Evolutionary conservation across 2,797 vertebrate species (phyloP), one percentile per base, ranked within the genome.

Genomic region (Dicrostonyx torquatus): DNA sequence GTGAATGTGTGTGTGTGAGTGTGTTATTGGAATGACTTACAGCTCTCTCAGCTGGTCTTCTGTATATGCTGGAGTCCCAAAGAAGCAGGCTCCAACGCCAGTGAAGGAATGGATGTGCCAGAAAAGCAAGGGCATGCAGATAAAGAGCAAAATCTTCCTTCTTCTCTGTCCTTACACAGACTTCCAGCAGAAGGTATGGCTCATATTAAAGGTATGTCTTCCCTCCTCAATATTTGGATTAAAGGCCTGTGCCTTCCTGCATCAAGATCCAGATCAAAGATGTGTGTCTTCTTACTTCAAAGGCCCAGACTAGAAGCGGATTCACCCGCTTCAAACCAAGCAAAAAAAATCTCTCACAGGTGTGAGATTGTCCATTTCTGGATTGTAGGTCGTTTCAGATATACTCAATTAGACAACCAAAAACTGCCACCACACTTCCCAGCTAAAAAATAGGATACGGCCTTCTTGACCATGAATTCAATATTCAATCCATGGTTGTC

Each of bases 401-500:
- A 43, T 11, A 31, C 26, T 18, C 58, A 62, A 62, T 15, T 12
- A 31, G 58, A 62, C 15, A 62, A 60, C 37, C 24, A 20, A 45
- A 10, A 45, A 2, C 31, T 62, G 14, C 37, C 24, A 15, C 40
- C 55, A 82, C 37, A 5, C n/a, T 18, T 45, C 58, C 37, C 37
- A 62, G 6, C 15, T 62, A 37, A 82, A 73, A 66, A 50, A 64
- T 6, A 17, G 3, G 7, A 17, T 43, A 55, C 75, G 11, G 3
- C 2, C 9, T 83, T 86, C 70, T 82, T 15, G 43, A 72, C 48
- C 12, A 12, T 13, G 6, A 2, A 2, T 4, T 7, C 2, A 24
- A 8, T 12, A 43, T 34, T 34, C n/a, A 22, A 37, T 31, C 0
- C 2, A 1, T 10, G 5, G 10, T 20, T 3, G 14, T 48, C 68